Conservation (phyloP, 2,888 invertebrate species). For the Mycalesis mineus region DNA sequence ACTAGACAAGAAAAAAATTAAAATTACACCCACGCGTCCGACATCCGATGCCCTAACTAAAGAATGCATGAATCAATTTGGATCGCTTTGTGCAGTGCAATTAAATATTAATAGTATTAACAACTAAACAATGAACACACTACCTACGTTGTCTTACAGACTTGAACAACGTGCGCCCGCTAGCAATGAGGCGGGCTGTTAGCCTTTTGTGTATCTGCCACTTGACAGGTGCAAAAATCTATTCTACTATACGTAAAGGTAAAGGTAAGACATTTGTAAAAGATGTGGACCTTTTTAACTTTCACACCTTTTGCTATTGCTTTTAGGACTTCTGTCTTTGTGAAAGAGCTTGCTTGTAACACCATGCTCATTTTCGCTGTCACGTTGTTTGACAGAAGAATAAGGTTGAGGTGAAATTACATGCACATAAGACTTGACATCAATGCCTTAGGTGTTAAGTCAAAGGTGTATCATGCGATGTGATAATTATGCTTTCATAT, state of each 20-base stretch:
- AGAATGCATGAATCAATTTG: constrained; percentile 32
- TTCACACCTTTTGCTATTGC: not conserved
- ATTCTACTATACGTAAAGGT: not conserved
- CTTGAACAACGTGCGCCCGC: constrained; percentile 18
- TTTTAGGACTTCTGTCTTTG: no score
- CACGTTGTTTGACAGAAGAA: no score
- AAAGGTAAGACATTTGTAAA: no score
- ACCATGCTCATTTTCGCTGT: no score
- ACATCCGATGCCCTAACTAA: constrained; percentile 29
- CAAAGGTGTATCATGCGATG: no score
- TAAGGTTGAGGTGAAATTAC: no score
- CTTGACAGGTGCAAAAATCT: not conserved
- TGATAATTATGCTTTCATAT: no score
- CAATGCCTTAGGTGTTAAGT: no score
- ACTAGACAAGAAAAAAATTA: constrained; percentile 16
- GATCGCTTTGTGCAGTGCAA: constrained; percentile 27
- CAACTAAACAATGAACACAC: constrained; percentile 26
- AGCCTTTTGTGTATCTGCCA: constrained; percentile 8
- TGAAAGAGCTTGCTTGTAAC: no score
- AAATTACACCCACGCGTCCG: constrained; percentile 21
- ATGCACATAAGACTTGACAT: no score
- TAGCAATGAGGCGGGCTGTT: constrained; percentile 20
- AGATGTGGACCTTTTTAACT: not conserved
- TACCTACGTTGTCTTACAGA: constrained; percentile 16
- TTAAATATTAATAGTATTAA: constrained; percentile 35